phyloP scores from a whole-genome alignment of 1,140 invertebrate species.

The Macrostomum lignano region DNA sequence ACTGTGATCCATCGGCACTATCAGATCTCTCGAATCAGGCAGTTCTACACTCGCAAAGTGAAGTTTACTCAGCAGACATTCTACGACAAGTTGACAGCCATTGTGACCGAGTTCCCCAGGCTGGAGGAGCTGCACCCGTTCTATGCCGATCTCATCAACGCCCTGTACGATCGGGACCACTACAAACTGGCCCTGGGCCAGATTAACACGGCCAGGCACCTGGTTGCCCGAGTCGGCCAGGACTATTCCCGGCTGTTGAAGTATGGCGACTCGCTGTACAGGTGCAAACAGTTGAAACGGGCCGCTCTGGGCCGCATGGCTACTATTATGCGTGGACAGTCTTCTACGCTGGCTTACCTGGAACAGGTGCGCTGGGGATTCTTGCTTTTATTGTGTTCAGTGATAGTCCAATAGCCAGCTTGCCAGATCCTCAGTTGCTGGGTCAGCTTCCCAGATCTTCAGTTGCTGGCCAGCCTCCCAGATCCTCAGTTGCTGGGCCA shows the following conservation, averaged over 20 bases:
- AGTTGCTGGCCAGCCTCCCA: too few species aligned
- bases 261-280: slow-evolving; percentile 81
- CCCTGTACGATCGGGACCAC: slow-evolving; percentile 96
- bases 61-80: slow-evolving; percentile 90
- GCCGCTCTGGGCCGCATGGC: slow-evolving; percentile 54
- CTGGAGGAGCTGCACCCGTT: slow-evolving; percentile 95
- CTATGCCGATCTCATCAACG: slow-evolving; percentile 95
- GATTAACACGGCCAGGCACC: slow-evolving; percentile 76
- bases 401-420: too few species aligned
- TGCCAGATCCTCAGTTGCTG: too few species aligned
- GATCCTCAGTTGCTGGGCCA: too few species aligned
- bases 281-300: slow-evolving; percentile 83
- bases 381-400: too few species aligned
- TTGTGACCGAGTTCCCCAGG: slow-evolving; percentile 91
- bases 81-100: slow-evolving; percentile 75
- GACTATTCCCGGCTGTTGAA: slow-evolving; percentile 79
- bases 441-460: too few species aligned
- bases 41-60: slow-evolving; percentile 89
- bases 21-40: slow-evolving; percentile 71
- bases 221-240: slow-evolving; percentile 66
- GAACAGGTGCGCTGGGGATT: too few species aligned
- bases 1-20: slow-evolving; percentile 91
- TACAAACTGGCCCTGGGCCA: slow-evolving; percentile 93
- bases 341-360: too few species aligned
- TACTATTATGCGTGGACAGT: too few species aligned